Percentiles rank a stretch among this genome's conserved stretches.
phyloP scores from a whole-genome alignment of 2,888 invertebrate species.

The Schizotus pectinicornis region DNA sequence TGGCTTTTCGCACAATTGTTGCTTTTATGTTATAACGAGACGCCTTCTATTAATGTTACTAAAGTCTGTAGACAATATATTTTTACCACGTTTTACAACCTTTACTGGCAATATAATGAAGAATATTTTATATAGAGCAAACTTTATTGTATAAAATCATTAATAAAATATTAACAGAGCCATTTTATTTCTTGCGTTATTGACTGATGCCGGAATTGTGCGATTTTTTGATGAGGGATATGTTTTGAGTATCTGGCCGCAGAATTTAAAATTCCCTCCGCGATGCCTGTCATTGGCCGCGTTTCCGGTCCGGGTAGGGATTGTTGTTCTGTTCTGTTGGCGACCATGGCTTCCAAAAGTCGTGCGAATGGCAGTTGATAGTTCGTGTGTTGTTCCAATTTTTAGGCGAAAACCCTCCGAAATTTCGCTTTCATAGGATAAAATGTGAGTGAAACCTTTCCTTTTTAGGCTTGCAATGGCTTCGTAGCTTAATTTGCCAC shows the following conservation, averaged over 20 bases:
- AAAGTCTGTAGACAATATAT: constrained; percentile 41
- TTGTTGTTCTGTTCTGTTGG: constrained; percentile 1
- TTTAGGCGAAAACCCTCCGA: constrained; percentile 13
- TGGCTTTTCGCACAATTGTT: constrained; percentile 8
- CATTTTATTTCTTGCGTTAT: too few species aligned
- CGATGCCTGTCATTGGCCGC: too few species aligned
- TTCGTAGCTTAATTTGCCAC: constrained; percentile 2
- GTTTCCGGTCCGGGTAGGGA: too few species aligned
- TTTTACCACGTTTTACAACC: constrained; percentile 40
- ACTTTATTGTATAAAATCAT: constrained; percentile 10
- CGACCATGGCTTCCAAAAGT: constrained; percentile 5
- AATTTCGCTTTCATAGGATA: constrained; percentile 11
- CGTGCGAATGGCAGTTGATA: constrained; percentile 18
- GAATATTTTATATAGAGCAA: constrained; percentile 15
- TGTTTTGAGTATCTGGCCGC: too few species aligned
- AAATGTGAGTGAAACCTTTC: constrained; percentile 20
- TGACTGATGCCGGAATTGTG: too few species aligned
- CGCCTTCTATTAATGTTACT: constrained; percentile 38
- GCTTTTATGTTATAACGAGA: constrained; percentile 5
- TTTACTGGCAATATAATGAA: constrained; percentile 6
- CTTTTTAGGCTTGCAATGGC: neutral
- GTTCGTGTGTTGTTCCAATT: constrained; percentile 16
- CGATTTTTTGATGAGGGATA: too few species aligned
- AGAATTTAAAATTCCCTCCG: too few species aligned
- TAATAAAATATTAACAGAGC: constrained; percentile 17